Percentiles rank a stretch among this genome's conserved stretches.
Evolutionary conservation across 2,113 vertebrate species (phyloP).

Genomic region (Pachycephala philippinensis): DNA sequence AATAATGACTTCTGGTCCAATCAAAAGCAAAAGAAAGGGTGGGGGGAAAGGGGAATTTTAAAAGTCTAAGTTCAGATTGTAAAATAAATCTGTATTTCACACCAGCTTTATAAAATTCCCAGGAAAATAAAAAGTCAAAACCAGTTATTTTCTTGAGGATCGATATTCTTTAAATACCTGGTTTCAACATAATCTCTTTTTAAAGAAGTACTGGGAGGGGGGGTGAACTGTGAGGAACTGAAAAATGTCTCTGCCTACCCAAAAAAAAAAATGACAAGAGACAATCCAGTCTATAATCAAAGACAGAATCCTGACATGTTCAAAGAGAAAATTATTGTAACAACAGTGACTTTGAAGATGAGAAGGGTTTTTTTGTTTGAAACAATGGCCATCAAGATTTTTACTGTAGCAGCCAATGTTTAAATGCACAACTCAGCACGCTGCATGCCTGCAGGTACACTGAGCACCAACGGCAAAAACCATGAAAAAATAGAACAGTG

Average conservation of each 20-base stretch:
- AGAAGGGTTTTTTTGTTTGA: not conserved
- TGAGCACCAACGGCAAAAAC: not conserved
- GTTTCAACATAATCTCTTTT: not conserved
- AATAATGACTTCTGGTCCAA: not conserved
- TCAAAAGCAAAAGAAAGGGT: not conserved
- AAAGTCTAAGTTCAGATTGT: not conserved
- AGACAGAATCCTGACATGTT: slow-evolving; percentile 31
- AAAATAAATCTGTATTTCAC: not conserved
- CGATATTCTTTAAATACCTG: slow-evolving; percentile 38
- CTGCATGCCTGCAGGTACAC: not conserved
- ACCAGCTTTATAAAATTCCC: not conserved
- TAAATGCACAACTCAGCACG: not conserved
- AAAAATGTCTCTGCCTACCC: slow-evolving; percentile 10
- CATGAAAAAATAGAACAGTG: not conserved
- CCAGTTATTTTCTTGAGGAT: slow-evolving; percentile 38
- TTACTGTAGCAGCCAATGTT: not conserved
- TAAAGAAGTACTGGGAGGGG: not conserved
- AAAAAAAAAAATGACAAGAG: slow-evolving; percentile 5
- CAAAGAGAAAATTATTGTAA: slow-evolving; percentile 26
- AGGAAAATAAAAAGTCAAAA: slow-evolving; percentile 29
- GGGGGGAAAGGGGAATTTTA: not conserved
- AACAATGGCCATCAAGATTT: slow-evolving; percentile 25
- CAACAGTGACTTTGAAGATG: slow-evolving; percentile 4
- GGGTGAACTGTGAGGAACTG: slow-evolving; percentile 9
- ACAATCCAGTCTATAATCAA: slow-evolving; percentile 42